Evolutionary conservation across 1,140 invertebrate genomes (phyloP).

Genomic region (Drosophila carrolli): DNA sequence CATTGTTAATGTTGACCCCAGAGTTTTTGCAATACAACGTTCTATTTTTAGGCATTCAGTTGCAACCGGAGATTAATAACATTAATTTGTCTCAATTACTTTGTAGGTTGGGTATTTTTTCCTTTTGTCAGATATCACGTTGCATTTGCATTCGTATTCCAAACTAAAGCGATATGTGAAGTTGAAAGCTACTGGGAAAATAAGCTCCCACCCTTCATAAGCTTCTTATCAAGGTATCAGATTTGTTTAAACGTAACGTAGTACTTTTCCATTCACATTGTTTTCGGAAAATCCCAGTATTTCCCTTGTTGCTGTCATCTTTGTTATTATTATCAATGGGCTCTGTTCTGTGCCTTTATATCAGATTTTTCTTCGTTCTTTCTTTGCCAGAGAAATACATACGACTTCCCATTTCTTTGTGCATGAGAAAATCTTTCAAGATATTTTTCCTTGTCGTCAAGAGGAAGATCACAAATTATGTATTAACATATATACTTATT

Average conservation of each 20-base stretch:
- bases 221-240: constrained; percentile 10
- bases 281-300: constrained; percentile 17
- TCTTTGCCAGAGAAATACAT: constrained; percentile 4
- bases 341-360: constrained; percentile 21
- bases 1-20: constrained; percentile 5
- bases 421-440: constrained; percentile 9
- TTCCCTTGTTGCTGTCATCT: background rate
- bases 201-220: constrained; percentile 11
- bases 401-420: constrained; percentile 37
- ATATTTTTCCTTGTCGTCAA: constrained; percentile 17
- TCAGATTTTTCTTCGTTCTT: constrained; percentile 23
- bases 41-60: constrained; percentile 31
- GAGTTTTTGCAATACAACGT: background rate
- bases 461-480: constrained; percentile 5
- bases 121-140: constrained; percentile 10
- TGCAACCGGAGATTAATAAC: constrained; percentile 31
- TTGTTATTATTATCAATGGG: constrained; percentile 21
- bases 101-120: background rate
- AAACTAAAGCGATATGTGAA: constrained; percentile 5
- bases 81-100: constrained; percentile 36
- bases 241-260: background rate
- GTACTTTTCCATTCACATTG: constrained; percentile 25
- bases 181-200: background rate
- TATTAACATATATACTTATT: background rate
- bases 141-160: constrained; percentile 29